Evolutionary conservation across 2,888 invertebrate species (phyloP), one percentile per base, ranked within the genome.

Genomic region (Neoitamus cyanurus): DNA sequence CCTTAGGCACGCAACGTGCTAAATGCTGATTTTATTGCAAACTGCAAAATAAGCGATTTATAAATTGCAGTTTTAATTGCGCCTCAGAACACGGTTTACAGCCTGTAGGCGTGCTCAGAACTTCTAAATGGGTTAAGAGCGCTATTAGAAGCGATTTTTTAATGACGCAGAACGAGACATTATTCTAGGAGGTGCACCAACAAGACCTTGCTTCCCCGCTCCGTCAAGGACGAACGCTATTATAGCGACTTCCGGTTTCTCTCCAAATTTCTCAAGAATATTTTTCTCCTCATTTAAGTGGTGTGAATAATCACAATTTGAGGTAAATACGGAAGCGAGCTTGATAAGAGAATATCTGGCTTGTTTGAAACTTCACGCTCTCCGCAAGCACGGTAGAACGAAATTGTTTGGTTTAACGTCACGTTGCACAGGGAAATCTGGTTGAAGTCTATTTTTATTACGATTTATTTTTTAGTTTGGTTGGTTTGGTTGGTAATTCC

Each of bases 61-160:
- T 78, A 48, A 78, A 78, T 78, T 78, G 78, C 48, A 36, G n/a
- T 77, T 34, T 78, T 78, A 78, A 78, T 78, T 58, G 48, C 48
- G 48, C n/a, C 25, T 58, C 20, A 58, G 58, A 58, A 58, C 58
- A 58, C 58, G 58, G 25, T 25, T 58, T 20, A 58, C 58, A 25
- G 58, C 58, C 58, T 25, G 58, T 58, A 25, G 58, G 58, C 58
- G 58, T 58, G 58, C 20, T 58, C 20, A 58, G 58, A 58, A 58
- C 20, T 9, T 58, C 20, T 3, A 58, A 58, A 58, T 58, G 20
- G 58, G 58, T 58, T 58, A 25, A 25, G 58, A 58, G 58, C 58
- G 15, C 58, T 58, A 58, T 58, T 58, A 20, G 58, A 9, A 58
- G 58, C 20, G 9, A 20, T 58, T 58, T 58, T 58, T 58, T 58